Evolutionary conservation across 2,888 invertebrate species (phyloP).

Genomic region (Buathra laborator): DNA sequence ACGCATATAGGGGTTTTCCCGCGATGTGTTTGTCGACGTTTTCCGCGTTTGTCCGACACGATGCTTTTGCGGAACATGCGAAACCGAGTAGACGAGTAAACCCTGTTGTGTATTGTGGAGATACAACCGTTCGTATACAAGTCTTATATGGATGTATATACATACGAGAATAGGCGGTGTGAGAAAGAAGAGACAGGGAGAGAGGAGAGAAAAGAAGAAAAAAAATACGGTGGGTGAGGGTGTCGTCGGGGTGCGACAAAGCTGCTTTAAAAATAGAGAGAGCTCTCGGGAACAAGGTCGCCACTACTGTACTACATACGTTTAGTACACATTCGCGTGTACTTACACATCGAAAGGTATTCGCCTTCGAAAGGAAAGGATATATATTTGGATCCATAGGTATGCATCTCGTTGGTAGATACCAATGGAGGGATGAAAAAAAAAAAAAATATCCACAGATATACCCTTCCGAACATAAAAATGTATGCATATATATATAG

Average conservation of each 20-base stretch:
- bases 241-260: conserved; percentile 68
- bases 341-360: conserved; percentile 30
- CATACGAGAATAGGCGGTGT: conserved; percentile 26
- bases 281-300: conserved; percentile 71
- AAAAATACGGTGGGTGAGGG: conserved; percentile 50
- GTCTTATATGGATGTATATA: conserved; percentile 3
- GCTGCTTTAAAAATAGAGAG: conserved; percentile 70
- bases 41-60: conserved; percentile 4
- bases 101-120: neutral
- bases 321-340: conserved; percentile 13
- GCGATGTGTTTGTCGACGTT: conserved; percentile 27
- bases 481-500: neutral
- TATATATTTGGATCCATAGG: conserved; percentile 12
- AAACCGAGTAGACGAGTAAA: neutral
- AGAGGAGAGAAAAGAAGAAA: conserved; percentile 55
- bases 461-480: neutral
- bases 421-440: conserved; percentile 8
- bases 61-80: conserved; percentile 30
- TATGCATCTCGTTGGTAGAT: neutral
- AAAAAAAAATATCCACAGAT: neutral
- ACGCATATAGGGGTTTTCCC: neutral
- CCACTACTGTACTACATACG: conserved; percentile 46
- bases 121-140: neutral
- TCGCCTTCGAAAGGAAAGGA: conserved; percentile 11
- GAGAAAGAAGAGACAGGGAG: conserved; percentile 23